phyloP scores from a whole-genome alignment of 2,113 vertebrate species.

The Ammodytes marinus region DNA sequence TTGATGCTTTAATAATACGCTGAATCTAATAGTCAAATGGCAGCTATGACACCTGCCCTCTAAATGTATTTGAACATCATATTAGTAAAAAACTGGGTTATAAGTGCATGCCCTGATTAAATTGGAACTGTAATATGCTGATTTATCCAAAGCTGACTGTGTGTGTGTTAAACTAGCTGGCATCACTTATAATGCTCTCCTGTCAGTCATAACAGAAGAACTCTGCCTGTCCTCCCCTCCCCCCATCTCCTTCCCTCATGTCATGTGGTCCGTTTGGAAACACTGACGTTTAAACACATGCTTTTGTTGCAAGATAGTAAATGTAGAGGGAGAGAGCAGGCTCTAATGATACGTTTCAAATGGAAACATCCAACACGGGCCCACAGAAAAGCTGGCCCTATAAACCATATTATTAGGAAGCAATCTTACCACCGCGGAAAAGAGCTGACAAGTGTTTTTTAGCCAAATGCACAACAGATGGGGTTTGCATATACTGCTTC shows the following conservation, averaged over 20 bases:
- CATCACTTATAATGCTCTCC: not conserved
- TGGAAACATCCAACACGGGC: slow-evolving; percentile 79
- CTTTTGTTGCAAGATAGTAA: slow-evolving; percentile 73
- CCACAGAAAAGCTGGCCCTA: slow-evolving; percentile 67
- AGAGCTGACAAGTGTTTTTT: slow-evolving; percentile 82
- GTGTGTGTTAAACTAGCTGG: not conserved
- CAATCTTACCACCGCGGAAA: slow-evolving; percentile 68
- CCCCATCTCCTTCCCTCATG: slow-evolving; percentile 34
- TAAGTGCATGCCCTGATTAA: not conserved
- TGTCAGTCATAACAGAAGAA: not conserved
- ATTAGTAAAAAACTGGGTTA: not conserved
- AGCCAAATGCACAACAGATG: slow-evolving; percentile 77
- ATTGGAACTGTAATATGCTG: slow-evolving; percentile 5
- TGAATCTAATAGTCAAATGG: not conserved
- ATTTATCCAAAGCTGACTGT: slow-evolving; percentile 8
- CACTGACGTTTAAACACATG: slow-evolving; percentile 70
- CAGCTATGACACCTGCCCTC: not conserved
- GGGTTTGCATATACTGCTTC: slow-evolving; percentile 34
- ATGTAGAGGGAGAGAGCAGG: slow-evolving; percentile 44
- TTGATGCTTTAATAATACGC: not conserved
- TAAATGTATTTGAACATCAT: not conserved
- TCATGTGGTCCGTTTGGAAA: slow-evolving; percentile 74
- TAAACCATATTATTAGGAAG: slow-evolving; percentile 83
- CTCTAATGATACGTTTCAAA: slow-evolving; percentile 82
- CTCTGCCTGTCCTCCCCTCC: slow-evolving; percentile 5